Evolutionary conservation across 2,113 vertebrate genomes (phyloP), one percentile per base, ranked within the genome.

Genomic region (Limnothrissa miodon): DNA sequence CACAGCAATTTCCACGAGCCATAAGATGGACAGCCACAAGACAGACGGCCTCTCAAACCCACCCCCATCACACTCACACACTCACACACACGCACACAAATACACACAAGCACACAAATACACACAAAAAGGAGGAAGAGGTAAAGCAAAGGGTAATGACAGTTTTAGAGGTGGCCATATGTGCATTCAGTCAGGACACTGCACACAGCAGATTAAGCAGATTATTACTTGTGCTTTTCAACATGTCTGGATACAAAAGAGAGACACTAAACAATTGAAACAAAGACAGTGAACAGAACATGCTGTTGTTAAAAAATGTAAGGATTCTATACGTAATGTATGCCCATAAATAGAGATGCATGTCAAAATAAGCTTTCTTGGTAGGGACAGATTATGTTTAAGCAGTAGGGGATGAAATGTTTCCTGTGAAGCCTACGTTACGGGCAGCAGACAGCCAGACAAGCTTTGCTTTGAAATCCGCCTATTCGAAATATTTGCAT

Each of bases 401-500:
- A 11, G 0, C 25, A 25, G 59, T 9, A 62, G 59, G 10, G 9
- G 59, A n/a, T 25, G 13, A 21, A 56, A 21, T 7, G n/a, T 21
- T 56, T 21, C 5, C 53, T 23, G 23, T 23, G 53, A 19, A n/a
- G 17, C 25, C 59, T 29, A 29, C n/a, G 21, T 6, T 25, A 29
- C 6, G 51, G 19, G 5, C 19, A 56, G 5, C 51, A 56, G 51
- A 4, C 21, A 23, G 5, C 46, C 8, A 48, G 46, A 56, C 53
- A 5, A n/a, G 53, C 53, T n/a, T 5, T 56, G 19, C 23, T 56
- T 56, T 23, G 6, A 56, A 56, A 23, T 56, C 53, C 56, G 29
- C 62, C 83, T 78, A 85, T 85, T 88, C 79, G 81, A 46, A 78
- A 79, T 29, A 80, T 56, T 81, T 44, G 62, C 6, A 39, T 48